phyloP scores from a whole-genome alignment of 2,113 vertebrate genomes.

The Pantherophis guttatus region DNA sequence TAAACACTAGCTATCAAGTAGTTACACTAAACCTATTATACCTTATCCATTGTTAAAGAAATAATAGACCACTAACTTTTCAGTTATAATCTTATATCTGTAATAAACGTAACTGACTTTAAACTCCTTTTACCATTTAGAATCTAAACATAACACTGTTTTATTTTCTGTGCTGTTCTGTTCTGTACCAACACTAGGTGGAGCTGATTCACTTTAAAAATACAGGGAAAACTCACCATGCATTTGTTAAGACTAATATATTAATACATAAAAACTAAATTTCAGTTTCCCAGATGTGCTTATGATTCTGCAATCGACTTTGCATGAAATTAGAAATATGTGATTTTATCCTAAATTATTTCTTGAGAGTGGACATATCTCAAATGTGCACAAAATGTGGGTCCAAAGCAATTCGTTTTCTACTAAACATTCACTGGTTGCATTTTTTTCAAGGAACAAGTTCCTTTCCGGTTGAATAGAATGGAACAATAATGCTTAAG shows the following conservation, averaged over 20 bases:
- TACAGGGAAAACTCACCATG: neutral
- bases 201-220: neutral
- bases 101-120: neutral
- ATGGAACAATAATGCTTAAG: neutral
- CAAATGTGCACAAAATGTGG: neutral
- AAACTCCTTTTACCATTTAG: neutral
- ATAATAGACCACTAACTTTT: neutral
- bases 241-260: neutral
- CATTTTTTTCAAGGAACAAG: neutral
- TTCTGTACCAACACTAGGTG: constrained; percentile 21
- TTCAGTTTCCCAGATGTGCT: neutral
- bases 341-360: neutral
- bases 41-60: neutral
- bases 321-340: neutral
- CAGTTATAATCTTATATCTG: neutral
- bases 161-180: neutral
- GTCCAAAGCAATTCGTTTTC: neutral
- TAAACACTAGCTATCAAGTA: neutral
- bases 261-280: neutral
- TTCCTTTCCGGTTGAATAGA: neutral
- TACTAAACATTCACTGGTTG: neutral
- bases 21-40: neutral
- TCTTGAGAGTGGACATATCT: no score
- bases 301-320: neutral
- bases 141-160: neutral